Percentiles rank a stretch among this genome's conserved stretches.
These are phyloP conservation scores for Coreoperca whiteheadi DNA, from an alignment of 2,113 vertebrate species.

Conservation along the genomic window DNA sequence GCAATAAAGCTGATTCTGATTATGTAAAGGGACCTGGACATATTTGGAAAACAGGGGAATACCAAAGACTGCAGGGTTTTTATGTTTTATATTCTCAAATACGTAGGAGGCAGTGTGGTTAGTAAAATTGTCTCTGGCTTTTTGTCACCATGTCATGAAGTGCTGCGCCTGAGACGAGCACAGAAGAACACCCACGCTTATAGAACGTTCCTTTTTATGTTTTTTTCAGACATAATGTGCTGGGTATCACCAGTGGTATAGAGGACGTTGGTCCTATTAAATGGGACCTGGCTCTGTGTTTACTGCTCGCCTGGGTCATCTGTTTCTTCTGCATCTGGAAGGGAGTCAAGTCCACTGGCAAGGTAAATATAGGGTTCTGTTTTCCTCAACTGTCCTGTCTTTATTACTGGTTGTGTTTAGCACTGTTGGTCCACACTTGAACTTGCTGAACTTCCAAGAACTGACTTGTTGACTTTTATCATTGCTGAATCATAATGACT, in stretches of 20 bases:
- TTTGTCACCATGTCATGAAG: neutral
- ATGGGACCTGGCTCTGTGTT: constrained; percentile 97
- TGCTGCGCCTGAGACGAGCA: neutral
- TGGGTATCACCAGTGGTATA: constrained; percentile 91
- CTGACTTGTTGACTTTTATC: neutral
- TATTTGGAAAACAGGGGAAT: neutral
- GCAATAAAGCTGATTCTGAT: too few relatives aligned
- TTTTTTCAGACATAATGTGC: constrained; percentile 92
- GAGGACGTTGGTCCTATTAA: constrained; percentile 90
- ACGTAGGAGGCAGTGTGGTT: neutral
- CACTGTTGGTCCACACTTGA: neutral
- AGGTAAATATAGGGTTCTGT: constrained; percentile 80
- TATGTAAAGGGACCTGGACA: neutral
- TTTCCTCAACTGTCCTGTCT: neutral
- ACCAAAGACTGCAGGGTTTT: neutral
- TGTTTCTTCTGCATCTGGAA: constrained; percentile 99
- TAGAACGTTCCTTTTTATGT: neutral
- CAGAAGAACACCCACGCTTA: neutral
- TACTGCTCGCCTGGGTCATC: constrained; percentile 95
- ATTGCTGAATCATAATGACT: neutral
- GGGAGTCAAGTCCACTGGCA: constrained; percentile 97
- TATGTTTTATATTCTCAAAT: neutral
- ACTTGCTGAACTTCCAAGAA: neutral
- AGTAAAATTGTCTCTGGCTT: neutral
- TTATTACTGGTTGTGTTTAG: neutral